Conservation (phyloP, 2,888 invertebrate species). For the Crioceris asparagi region DNA sequence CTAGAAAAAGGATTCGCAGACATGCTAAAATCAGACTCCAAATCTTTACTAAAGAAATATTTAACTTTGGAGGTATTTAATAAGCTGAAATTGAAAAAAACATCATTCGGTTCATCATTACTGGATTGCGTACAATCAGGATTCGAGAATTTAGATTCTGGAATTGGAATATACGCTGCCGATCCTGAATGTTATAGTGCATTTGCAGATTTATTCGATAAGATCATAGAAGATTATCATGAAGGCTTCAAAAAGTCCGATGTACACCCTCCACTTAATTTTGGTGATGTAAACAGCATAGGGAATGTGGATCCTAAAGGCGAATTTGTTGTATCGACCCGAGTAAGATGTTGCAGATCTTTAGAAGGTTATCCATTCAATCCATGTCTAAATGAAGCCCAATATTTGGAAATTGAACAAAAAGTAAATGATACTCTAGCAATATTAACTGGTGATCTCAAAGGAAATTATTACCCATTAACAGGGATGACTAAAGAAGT, state of each 20-base stretch:
- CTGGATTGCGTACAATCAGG: constrained; percentile 56
- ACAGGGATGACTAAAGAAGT: constrained; percentile 86
- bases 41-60: constrained; percentile 54
- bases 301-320: constrained; percentile 48
- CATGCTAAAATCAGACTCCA: constrained; percentile 40
- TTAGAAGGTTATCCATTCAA: constrained; percentile 53
- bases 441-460: constrained; percentile 52
- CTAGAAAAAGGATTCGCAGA: constrained; percentile 43
- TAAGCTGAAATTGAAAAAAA: constrained; percentile 44
- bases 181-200: constrained; percentile 57
- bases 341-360: constrained; percentile 55
- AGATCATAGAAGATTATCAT: constrained; percentile 59
- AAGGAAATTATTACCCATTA: constrained; percentile 86
- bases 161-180: constrained; percentile 55
- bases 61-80: constrained; percentile 44
- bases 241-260: constrained; percentile 45
- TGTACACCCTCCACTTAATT: constrained; percentile 50
- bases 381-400: constrained; percentile 52
- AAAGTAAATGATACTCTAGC: constrained; percentile 36
- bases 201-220: constrained; percentile 55
- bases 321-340: constrained; percentile 52
- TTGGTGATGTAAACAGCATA: constrained; percentile 46
- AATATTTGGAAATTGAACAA: constrained; percentile 52
- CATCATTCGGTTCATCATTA: constrained; percentile 48
- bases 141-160: constrained; percentile 53